Base-by-base conservation (phyloP, 2,888 invertebrate genomes). In the Phyllotreta cruciferae region DNA sequence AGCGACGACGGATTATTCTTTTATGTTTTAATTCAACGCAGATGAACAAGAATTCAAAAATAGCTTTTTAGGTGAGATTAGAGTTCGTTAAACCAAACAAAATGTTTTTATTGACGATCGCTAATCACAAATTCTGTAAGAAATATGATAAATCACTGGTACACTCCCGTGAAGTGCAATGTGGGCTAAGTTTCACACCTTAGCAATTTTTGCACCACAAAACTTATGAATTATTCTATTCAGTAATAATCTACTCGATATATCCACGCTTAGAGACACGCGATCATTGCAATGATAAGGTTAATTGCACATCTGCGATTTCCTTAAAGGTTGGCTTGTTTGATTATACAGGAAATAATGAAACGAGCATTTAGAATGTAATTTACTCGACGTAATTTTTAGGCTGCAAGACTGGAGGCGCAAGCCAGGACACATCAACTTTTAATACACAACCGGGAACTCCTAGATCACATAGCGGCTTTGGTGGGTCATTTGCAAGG, bases 381-480 rank as follows among this genome's bases (percentile, higher is more conserved):
- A 24, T 24, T 24, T 24, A 24, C 24, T 24, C 24, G 24, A 24
- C 4, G 24, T 24, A 24, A 24, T 63, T 65, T 69, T 10, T 62
- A 82, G 80, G 76, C 78, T 63, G 82, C 82, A 8, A 74, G 82
- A 67, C 70, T 82, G 70, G 82, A 82, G 70, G 79, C 82, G 5
- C 82, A 92, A 88, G 86, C 96, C 10, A 88, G 96, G 71, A 96
- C 96, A 5, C 96, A 98, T 79, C 97, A 98, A 81, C 85, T 98
- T 65, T 83, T 98, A 72, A 89, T 95, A 56, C 96, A 98, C 79
- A 98, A 98, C 83, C 91, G 95, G 73, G 98, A 98, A 80, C 83
- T 98, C 49, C 83, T 98, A 70, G 96, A 97, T 77, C 98, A 98
- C 81, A 93, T 98, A 75, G 92, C 94, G 45, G 91, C 93, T 8